These are phyloP conservation scores for Blera fallax DNA, from an alignment of 2,888 invertebrate genomes.

Conservation along the genomic window DNA sequence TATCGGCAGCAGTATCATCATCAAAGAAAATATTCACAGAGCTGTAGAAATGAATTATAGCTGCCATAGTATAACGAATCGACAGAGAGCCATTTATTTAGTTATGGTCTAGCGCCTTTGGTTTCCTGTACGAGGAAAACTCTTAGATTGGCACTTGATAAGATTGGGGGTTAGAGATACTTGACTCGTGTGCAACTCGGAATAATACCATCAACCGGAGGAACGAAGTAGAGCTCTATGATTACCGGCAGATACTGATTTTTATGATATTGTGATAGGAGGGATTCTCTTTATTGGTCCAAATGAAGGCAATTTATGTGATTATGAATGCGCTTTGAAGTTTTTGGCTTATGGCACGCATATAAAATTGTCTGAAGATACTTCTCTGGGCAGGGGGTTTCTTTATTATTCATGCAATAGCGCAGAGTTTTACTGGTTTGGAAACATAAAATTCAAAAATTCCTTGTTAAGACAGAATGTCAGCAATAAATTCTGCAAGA, in stretches of 20 bases:
- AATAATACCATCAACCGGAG: background rate
- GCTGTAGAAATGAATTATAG: slow-evolving; percentile 18
- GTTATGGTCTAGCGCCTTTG: slow-evolving; percentile 42
- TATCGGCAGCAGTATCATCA: slow-evolving; percentile 1
- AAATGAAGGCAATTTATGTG: slow-evolving; percentile 24
- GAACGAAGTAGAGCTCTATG: background rate
- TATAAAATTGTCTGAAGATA: background rate
- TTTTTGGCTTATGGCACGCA: background rate
- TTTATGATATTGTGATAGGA: slow-evolving; percentile 6
- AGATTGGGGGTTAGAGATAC: slow-evolving; percentile 16
- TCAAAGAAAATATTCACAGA: slow-evolving; percentile 11
- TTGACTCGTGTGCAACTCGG: background rate
- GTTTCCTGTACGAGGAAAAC: slow-evolving; percentile 31
- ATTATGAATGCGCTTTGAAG: slow-evolving; percentile 41
- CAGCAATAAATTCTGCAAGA: slow-evolving; percentile 2
- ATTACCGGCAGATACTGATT: background rate
- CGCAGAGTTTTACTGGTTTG: background rate
- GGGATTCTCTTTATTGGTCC: background rate
- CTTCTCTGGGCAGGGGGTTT: background rate
- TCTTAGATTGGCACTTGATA: slow-evolving; percentile 20
- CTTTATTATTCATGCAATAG: background rate
- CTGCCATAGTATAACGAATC: slow-evolving; percentile 26
- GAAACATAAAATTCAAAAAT: background rate
- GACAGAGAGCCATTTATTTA: slow-evolving; percentile 26
- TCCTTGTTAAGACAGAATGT: background rate